Percentiles rank a stretch among this genome's conserved stretches.
Conservation (phyloP, 2,888 invertebrate species). For the Zygaena filipendulae region DNA sequence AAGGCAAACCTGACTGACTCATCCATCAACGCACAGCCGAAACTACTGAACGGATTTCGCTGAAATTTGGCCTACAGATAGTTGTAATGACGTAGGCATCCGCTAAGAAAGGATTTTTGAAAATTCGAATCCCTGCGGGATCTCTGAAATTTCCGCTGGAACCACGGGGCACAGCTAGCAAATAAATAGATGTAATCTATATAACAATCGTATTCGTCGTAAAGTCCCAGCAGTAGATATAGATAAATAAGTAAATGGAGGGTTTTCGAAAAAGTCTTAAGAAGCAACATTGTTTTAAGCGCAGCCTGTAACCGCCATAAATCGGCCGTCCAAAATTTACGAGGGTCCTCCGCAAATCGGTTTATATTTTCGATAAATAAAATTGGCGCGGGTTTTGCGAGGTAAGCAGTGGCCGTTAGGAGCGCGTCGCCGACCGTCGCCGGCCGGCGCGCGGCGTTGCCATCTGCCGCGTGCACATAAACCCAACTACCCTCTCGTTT, state of each 20-base stretch:
- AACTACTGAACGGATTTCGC: too few species aligned
- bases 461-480: slow-evolving; percentile 62
- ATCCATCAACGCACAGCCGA: too few species aligned
- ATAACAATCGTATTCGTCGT: too few species aligned
- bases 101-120: too few species aligned
- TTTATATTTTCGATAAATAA: slow-evolving; percentile 70
- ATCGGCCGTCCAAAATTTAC: slow-evolving; percentile 63
- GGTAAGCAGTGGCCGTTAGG: slow-evolving; percentile 67
- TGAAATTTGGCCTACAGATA: too few species aligned
- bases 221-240: slow-evolving; percentile 1
- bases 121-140: too few species aligned
- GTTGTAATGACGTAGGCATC: too few species aligned
- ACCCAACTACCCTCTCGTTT: slow-evolving; percentile 66
- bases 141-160: too few species aligned
- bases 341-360: slow-evolving; percentile 65
- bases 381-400: slow-evolving; percentile 68
- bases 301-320: slow-evolving; percentile 62
- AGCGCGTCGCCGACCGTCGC: slow-evolving; percentile 46
- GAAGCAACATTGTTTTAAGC: slow-evolving; percentile 58
- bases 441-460: slow-evolving; percentile 25
- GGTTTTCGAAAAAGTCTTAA: slow-evolving; percentile 38
- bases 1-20: too few species aligned
- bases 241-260: slow-evolving; percentile 27
- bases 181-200: too few species aligned
- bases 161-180: too few species aligned